A percentile compares a stretch with the other conserved stretches of the same genome.
Evolutionary conservation across 2,113 vertebrate species (phyloP).

Genomic region (Nothoprocta pentlandii): DNA sequence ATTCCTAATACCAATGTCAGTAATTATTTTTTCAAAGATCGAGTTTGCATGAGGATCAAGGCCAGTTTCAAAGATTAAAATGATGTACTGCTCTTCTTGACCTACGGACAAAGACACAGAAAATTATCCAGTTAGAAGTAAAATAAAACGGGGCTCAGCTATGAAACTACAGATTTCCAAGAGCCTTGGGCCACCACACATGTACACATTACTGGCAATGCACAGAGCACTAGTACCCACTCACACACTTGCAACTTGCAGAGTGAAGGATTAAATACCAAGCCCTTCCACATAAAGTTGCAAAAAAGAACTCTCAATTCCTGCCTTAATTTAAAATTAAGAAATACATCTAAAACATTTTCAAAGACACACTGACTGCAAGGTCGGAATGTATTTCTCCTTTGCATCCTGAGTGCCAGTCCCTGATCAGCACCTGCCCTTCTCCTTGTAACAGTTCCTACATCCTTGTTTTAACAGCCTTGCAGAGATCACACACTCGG

Average conservation of each 20-base stretch:
- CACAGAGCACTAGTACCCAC: neutral
- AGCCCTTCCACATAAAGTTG: neutral
- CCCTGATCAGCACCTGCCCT: neutral
- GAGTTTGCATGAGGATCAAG: conserved; percentile 85
- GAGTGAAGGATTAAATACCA: neutral
- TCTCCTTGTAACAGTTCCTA: neutral
- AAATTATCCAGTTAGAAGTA: neutral
- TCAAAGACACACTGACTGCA: neutral
- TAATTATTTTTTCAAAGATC: conserved; percentile 92
- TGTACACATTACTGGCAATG: neutral
- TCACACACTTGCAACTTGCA: neutral
- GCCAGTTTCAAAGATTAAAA: conserved; percentile 94
- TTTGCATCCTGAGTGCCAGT: neutral
- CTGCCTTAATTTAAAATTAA: neutral
- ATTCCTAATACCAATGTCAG: conserved; percentile 87
- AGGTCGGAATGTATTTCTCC: neutral
- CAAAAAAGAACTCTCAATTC: neutral
- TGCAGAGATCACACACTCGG: neutral
- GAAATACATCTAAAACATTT: neutral
- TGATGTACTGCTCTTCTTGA: conserved; percentile 93
- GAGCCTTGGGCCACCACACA: accelerated
- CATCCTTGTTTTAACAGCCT: neutral
- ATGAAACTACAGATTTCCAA: neutral
- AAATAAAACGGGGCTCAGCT: neutral
- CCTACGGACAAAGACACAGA: conserved; percentile 74